phyloP scores from a whole-genome alignment of 2,797 vertebrate genomes.

The Pseudocheirus occidentalis region DNA sequence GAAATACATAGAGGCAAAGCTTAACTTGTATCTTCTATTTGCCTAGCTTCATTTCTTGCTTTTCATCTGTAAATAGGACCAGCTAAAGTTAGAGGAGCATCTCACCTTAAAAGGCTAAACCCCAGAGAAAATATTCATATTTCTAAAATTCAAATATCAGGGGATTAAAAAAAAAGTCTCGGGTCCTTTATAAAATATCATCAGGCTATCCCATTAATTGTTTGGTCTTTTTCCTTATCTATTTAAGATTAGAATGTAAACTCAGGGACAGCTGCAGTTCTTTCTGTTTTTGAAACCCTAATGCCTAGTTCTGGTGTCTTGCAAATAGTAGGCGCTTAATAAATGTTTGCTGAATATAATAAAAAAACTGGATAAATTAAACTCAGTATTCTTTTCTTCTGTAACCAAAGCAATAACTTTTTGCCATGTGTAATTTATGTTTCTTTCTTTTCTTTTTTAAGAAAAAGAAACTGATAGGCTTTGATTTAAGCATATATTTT shows the following conservation, averaged over 20 bases:
- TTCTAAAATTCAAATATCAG: background rate
- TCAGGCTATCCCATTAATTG: background rate
- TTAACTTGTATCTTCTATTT: background rate
- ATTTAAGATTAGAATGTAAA: background rate
- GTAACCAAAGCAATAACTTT: slow-evolving; percentile 6
- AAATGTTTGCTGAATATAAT: background rate
- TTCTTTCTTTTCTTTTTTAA: slow-evolving; percentile 52
- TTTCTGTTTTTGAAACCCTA: background rate
- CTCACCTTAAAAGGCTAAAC: background rate
- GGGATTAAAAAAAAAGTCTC: slow-evolving; percentile 8
- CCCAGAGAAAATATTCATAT: background rate
- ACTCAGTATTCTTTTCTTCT: background rate
- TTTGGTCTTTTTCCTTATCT: slow-evolving; percentile 26
- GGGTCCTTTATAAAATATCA: slow-evolving; percentile 21
- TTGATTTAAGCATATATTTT: slow-evolving; percentile 52
- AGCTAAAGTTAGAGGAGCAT: background rate
- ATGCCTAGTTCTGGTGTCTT: background rate
- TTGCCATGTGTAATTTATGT: slow-evolving; percentile 45
- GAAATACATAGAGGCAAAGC: background rate
- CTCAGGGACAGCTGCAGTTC: background rate
- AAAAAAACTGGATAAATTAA: background rate
- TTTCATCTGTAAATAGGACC: background rate
- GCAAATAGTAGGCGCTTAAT: background rate
- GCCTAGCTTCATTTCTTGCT: background rate
- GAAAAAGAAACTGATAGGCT: slow-evolving; percentile 32